These are phyloP conservation scores for Elysia chlorotica DNA, from an alignment of 1,140 invertebrate species.

Conservation along the genomic window DNA sequence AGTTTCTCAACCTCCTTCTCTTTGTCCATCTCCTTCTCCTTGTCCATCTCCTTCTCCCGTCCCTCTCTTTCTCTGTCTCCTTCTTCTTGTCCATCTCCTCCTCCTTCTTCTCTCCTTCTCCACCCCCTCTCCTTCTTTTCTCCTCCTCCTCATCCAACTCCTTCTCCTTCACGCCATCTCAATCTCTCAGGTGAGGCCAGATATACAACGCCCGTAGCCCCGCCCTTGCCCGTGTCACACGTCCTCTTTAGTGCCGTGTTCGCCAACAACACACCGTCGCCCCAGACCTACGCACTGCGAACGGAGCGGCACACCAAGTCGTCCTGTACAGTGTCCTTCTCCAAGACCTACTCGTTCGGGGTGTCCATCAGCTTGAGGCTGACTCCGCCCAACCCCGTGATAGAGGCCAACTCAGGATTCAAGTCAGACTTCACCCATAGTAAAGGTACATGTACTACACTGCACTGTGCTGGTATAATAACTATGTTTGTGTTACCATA, in stretches of 20 bases:
- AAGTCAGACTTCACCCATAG: slow-evolving; percentile 62
- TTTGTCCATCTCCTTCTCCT: neutral
- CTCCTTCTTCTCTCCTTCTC: neutral
- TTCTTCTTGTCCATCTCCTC: neutral
- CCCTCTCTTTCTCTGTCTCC: neutral
- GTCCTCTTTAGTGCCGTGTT: slow-evolving; percentile 51
- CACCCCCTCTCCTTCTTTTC: neutral
- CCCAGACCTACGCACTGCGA: slow-evolving; percentile 44
- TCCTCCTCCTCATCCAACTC: neutral
- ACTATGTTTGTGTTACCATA: no score
- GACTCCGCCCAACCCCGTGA: slow-evolving; percentile 54
- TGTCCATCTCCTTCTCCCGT: neutral
- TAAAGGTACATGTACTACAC: no score
- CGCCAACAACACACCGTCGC: slow-evolving; percentile 46
- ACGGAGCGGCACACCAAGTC: slow-evolving; percentile 52
- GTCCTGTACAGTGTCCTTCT: slow-evolving; percentile 42
- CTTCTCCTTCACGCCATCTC: neutral
- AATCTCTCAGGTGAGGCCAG: slow-evolving; percentile 32
- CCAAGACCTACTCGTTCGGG: slow-evolving; percentile 44
- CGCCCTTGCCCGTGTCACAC: slow-evolving; percentile 41
- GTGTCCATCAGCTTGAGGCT: slow-evolving; percentile 34
- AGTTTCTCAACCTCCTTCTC: no score
- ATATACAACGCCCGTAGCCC: slow-evolving; percentile 35
- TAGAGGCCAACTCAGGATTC: slow-evolving; percentile 65
- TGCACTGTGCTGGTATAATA: no score